Evolutionary conservation across 1,140 invertebrate genomes (phyloP).

Genomic region (Plectrocnemia conspersa): DNA sequence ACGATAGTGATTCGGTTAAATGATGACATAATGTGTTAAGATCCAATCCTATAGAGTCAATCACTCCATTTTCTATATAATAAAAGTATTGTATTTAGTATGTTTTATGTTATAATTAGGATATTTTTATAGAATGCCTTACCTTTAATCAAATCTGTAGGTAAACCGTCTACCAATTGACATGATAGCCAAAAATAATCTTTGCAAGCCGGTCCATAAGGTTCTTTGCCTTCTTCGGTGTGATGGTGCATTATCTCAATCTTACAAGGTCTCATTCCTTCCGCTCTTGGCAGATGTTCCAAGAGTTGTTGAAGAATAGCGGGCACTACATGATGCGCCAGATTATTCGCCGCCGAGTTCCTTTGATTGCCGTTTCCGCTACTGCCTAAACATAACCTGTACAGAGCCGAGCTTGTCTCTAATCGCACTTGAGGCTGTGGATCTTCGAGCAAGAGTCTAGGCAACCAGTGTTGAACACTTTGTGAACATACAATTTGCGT

Average conservation of each 20-base stretch:
- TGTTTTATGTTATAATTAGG: background rate
- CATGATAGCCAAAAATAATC: conserved; percentile 93
- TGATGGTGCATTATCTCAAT: conserved; percentile 53
- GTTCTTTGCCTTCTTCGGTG: conserved; percentile 81
- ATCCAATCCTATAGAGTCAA: conserved; percentile 48
- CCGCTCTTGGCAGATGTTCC: conserved; percentile 72
- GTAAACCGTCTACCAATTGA: conserved; percentile 78
- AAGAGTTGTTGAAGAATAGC: conserved; percentile 77
- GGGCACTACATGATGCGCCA: conserved; percentile 48
- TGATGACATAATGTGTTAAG: conserved; percentile 66
- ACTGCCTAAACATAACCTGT: conserved; percentile 76
- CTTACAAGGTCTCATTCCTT: conserved; percentile 74
- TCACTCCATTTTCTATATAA: conserved; percentile 44
- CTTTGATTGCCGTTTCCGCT: conserved; percentile 51
- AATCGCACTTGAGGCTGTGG: conserved; percentile 66
- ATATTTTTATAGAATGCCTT: conserved; percentile 19
- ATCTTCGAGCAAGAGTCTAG: conserved; percentile 47
- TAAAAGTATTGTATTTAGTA: background rate
- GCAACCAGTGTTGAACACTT: conserved; percentile 43
- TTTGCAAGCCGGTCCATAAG: conserved; percentile 85
- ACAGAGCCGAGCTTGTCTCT: conserved; percentile 84
- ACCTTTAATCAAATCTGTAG: conserved; percentile 72
- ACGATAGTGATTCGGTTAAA: conserved; percentile 68
- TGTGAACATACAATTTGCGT: conserved; percentile 44
- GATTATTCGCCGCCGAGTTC: conserved; percentile 35